Evolutionary conservation across 37 sponge, comb jelly and placozoan genomes (phyloP), one percentile per base, ranked within the genome.

Genomic region (Ianthella basta): DNA sequence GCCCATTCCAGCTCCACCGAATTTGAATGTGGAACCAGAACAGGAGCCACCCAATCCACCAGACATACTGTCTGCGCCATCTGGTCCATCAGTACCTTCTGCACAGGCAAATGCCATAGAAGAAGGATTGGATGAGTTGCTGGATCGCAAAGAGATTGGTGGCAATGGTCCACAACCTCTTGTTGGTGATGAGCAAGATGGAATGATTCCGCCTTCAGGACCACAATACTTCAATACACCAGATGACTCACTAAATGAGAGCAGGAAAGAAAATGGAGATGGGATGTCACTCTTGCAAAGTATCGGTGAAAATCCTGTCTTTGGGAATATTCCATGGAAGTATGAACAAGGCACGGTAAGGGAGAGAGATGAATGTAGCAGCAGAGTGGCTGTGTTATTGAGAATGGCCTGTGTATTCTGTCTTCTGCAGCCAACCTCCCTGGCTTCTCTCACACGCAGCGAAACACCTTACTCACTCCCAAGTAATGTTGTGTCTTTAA

Each of bases 271-370:
- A 8, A 44, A 44, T 25, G 56, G 55, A 18, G 29, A 32, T 5
- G 57, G 29, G 56, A 4, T 0, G 80, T 34, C 0, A 25, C 30
- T 15, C 6, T 79, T 37, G 65, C 32, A 70, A 2, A 6, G 4
- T 19, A 29, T 70, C 12, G 10, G 36, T 2, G 72, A 33, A 34
- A 70, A 70, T 12, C 72, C 72, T 5, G 72, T 70, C 32, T 70
- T 70, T 70, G 72, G 15, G 72, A 70, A 70, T 25, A 34, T 70
- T 25, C 37, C 72, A 2, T 70, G 72, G 72, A 70, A 70, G 36
- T 70, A 21, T 70, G 37, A 70, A 10, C 72, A 12, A 6, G 72
- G 72, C 1, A 29, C 72, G 29, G 72, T 70, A 33, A 15, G 72
- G n/a, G 1, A 70, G 70, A 34, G 70, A 3, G 50, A 8, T 44